phyloP scores from a whole-genome alignment of 2,888 invertebrate species.

The Acanthosoma haemorrhoidale region DNA sequence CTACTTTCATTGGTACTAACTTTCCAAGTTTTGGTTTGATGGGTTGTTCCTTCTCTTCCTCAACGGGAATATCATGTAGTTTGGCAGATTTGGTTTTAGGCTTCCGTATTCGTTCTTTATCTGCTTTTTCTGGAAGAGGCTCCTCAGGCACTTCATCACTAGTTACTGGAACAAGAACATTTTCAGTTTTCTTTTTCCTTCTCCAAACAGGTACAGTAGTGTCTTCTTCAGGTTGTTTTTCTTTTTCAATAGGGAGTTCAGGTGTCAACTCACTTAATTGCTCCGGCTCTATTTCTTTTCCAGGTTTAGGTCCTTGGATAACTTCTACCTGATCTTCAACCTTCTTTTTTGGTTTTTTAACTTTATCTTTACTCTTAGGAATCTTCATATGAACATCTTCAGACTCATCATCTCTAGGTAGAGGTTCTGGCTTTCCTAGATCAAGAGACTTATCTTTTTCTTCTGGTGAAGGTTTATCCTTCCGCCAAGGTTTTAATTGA shows the following conservation, averaged over 20 bases:
- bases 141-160: neutral
- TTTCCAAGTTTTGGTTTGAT: neutral
- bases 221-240: slow-evolving; percentile 46
- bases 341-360: slow-evolving; percentile 25
- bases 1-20: slow-evolving; percentile 27
- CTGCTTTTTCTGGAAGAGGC: neutral
- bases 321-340: neutral
- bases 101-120: neutral
- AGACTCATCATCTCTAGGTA: slow-evolving; percentile 43
- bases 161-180: slow-evolving; percentile 1
- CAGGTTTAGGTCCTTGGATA: too few relatives aligned
- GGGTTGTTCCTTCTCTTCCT: slow-evolving; percentile 5
- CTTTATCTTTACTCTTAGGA: slow-evolving; percentile 41
- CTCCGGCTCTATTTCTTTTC: slow-evolving; percentile 34
- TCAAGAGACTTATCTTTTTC: slow-evolving; percentile 42
- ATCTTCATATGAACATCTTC: slow-evolving; percentile 36
- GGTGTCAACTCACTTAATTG: slow-evolving; percentile 10
- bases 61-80: neutral
- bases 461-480: slow-evolving; percentile 44
- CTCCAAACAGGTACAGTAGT: slow-evolving; percentile 39
- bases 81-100: neutral
- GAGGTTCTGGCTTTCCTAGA: slow-evolving; percentile 44
- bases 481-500: slow-evolving; percentile 45
- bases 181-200: slow-evolving; percentile 26
- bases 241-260: too few relatives aligned